phyloP scores from a whole-genome alignment of 2,113 vertebrate species.

The Rostratula benghalensis region DNA sequence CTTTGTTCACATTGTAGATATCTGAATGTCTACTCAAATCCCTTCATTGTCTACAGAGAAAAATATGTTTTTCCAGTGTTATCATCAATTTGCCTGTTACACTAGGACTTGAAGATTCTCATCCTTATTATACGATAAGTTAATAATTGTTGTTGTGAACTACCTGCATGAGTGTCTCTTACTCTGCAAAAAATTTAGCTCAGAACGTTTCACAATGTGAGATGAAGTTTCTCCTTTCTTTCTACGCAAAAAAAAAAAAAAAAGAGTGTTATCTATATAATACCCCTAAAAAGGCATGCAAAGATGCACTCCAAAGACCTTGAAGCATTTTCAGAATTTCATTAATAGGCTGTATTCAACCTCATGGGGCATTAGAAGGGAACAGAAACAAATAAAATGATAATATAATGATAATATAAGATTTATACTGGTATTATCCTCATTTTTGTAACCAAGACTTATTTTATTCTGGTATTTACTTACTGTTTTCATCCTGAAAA shows the following conservation, averaged over 20 bases:
- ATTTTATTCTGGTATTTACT: background rate
- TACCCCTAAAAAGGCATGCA: background rate
- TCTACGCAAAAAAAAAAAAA: background rate
- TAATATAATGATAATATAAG: background rate
- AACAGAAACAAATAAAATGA: background rate
- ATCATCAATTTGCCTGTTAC: too few species aligned
- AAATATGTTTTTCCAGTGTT: background rate
- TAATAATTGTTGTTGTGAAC: background rate
- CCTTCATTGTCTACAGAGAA: background rate
- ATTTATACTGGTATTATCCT: background rate
- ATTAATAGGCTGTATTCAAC: background rate
- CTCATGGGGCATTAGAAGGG: background rate
- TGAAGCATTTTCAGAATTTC: background rate
- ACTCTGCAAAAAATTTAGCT: background rate
- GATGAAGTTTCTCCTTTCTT: background rate
- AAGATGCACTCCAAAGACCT: background rate
- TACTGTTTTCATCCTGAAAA: background rate
- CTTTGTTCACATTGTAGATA: background rate
- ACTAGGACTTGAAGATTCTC: background rate
- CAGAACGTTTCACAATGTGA: background rate
- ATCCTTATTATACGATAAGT: background rate
- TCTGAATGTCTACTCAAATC: background rate
- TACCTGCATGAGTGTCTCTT: background rate
- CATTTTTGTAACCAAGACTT: background rate
- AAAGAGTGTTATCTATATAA: background rate